These are phyloP conservation scores for Cheumatopsyche charites DNA, from an alignment of 1,140 invertebrate species.

Conservation along the genomic window DNA sequence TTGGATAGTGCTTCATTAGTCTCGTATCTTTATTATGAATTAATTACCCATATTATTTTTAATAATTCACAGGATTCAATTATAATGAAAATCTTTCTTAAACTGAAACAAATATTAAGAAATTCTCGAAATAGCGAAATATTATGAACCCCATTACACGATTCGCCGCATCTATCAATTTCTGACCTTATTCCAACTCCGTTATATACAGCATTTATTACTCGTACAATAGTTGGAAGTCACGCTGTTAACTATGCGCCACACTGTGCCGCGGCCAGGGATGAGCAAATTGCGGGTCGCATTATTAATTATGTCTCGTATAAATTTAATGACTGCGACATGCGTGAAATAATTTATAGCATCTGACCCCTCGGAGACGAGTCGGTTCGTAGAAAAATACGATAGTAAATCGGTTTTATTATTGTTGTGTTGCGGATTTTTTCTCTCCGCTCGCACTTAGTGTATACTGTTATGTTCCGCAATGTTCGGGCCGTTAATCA, in stretches of 20 bases:
- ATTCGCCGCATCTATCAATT: slow-evolving; percentile 23
- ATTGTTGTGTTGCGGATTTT: neutral
- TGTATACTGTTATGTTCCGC: too few relatives aligned
- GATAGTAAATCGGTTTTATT: slow-evolving; percentile 1
- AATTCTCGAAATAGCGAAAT: neutral
- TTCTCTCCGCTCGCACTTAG: neutral
- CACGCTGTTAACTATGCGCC: slow-evolving; percentile 14
- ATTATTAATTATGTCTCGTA: slow-evolving; percentile 20
- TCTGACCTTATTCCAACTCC: slow-evolving; percentile 14
- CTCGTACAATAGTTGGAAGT: neutral
- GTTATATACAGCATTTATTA: too few relatives aligned
- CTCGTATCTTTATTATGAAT: too few relatives aligned
- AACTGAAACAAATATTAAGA: neutral
- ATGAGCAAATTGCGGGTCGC: slow-evolving; percentile 19
- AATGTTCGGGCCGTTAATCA: neutral
- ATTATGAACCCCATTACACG: slow-evolving; percentile 1
- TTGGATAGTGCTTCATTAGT: too few relatives aligned
- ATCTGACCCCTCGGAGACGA: neutral
- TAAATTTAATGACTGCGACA: slow-evolving; percentile 22
- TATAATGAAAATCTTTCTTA: too few relatives aligned
- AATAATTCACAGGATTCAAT: too few relatives aligned
- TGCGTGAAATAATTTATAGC: neutral
- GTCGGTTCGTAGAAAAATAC: neutral
- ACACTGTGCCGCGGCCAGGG: neutral
- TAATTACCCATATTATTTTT: too few relatives aligned